Evolutionary conservation across 1,140 invertebrate species (phyloP).

Genomic region (Euwallacea fornicatus): DNA sequence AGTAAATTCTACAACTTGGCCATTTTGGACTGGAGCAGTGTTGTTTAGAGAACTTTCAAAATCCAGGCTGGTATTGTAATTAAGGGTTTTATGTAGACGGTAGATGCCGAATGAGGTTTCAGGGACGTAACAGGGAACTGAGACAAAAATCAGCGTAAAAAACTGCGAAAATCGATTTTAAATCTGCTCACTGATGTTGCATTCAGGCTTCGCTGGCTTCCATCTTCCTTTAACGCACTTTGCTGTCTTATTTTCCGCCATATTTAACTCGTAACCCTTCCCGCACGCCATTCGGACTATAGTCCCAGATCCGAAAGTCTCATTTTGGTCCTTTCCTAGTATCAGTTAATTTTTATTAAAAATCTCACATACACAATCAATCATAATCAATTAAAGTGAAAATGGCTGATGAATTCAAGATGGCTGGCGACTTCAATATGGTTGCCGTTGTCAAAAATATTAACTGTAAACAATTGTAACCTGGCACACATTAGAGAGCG

Average conservation of each 20-base stretch:
- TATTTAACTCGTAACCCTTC: slow-evolving; percentile 72
- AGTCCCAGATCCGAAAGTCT: slow-evolving; percentile 65
- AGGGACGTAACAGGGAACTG: slow-evolving; percentile 70
- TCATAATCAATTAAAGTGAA: not conserved
- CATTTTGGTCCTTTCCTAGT: slow-evolving; percentile 57
- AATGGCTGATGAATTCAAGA: too few species aligned
- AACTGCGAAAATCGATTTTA: not conserved
- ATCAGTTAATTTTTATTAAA: not conserved
- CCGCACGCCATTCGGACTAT: slow-evolving; percentile 72
- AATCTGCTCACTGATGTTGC: slow-evolving; percentile 68
- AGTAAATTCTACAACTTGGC: slow-evolving; percentile 65
- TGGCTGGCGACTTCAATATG: too few species aligned
- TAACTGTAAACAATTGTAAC: too few species aligned
- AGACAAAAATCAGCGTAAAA: not conserved
- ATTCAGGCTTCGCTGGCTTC: slow-evolving; percentile 78
- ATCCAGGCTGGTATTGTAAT: slow-evolving; percentile 36
- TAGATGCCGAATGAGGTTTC: slow-evolving; percentile 65
- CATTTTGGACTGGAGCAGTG: slow-evolving; percentile 62
- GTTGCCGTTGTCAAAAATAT: not conserved
- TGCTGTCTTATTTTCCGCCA: slow-evolving; percentile 72
- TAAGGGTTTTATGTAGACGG: slow-evolving; percentile 56
- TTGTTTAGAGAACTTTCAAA: slow-evolving; percentile 56
- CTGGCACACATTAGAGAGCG: too few species aligned
- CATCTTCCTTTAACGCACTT: slow-evolving; percentile 77
- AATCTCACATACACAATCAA: not conserved